Conservation (phyloP, 2,888 invertebrate genomes). For the Luperina testacea region DNA sequence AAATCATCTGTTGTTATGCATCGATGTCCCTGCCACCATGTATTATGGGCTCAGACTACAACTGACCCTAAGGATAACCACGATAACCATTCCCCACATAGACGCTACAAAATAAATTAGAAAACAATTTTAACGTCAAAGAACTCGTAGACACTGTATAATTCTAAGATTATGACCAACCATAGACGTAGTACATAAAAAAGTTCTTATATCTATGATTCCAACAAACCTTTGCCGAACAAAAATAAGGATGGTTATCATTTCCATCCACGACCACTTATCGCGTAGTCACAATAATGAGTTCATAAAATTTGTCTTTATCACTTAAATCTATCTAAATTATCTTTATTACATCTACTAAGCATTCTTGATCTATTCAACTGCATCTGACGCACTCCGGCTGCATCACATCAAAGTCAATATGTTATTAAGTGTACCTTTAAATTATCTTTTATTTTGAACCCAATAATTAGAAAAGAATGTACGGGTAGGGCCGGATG, state of each 20-base stretch:
- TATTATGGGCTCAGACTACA: background rate
- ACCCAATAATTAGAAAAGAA: constrained; percentile 80
- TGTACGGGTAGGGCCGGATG: constrained; percentile 68
- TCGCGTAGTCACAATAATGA: constrained; percentile 45
- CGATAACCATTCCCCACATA: background rate
- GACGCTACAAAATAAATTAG: background rate
- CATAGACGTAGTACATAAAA: background rate
- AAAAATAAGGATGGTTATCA: constrained; percentile 24
- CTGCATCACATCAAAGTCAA: constrained; percentile 62
- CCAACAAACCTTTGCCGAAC: background rate
- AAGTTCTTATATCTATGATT: background rate
- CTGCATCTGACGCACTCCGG: constrained; percentile 11
- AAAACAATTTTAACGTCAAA: constrained; percentile 1
- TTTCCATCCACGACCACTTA: constrained; percentile 16
- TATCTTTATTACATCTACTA: constrained; percentile 51
- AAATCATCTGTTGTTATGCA: no score
- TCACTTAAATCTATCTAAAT: constrained; percentile 39
- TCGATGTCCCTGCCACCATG: background rate
- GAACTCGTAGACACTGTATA: constrained; percentile 18
- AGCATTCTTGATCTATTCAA: constrained; percentile 18
- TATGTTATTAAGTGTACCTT: constrained; percentile 74
- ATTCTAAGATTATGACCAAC: constrained; percentile 17
- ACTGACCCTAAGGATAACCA: background rate
- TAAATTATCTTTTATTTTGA: constrained; percentile 79
- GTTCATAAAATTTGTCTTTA: constrained; percentile 49